Conservation (phyloP, 2,113 vertebrate species). For the Tetrao urogallus region DNA sequence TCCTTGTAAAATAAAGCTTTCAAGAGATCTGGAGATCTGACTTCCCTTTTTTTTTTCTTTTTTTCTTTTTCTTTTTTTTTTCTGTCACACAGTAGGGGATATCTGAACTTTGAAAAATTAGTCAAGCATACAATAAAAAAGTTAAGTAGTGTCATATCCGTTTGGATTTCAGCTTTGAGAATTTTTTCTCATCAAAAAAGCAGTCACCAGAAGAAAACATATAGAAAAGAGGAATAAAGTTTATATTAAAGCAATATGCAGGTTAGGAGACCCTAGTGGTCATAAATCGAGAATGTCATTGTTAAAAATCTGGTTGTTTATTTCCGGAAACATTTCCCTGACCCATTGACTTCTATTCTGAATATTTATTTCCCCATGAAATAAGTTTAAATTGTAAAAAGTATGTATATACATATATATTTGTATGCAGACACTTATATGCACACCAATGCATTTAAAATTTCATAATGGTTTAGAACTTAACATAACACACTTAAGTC, state of each 20-base stretch:
- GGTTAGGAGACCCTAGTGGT: neutral
- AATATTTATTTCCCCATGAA: neutral
- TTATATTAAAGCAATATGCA: neutral
- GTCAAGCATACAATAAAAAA: neutral
- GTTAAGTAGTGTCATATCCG: neutral
- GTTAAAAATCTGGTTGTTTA: neutral
- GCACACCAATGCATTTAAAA: neutral
- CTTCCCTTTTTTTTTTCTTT: neutral
- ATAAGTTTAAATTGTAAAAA: neutral
- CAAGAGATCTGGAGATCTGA: neutral
- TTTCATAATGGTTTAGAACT: neutral
- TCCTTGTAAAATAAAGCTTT: neutral
- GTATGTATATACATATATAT: fast-evolving
- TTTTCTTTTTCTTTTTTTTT: too few relatives aligned
- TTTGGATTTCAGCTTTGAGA: neutral
- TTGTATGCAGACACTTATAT: neutral
- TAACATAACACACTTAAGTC: neutral
- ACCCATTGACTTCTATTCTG: neutral
- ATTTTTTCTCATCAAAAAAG: neutral
- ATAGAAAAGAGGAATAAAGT: neutral
- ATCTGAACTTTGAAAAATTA: neutral
- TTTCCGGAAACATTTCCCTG: neutral
- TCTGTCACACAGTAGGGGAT: neutral
- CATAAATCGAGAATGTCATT: neutral
- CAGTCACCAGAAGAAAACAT: neutral